Conservation (phyloP, 2,888 invertebrate species). For the Nesidiocoris tenuis region DNA sequence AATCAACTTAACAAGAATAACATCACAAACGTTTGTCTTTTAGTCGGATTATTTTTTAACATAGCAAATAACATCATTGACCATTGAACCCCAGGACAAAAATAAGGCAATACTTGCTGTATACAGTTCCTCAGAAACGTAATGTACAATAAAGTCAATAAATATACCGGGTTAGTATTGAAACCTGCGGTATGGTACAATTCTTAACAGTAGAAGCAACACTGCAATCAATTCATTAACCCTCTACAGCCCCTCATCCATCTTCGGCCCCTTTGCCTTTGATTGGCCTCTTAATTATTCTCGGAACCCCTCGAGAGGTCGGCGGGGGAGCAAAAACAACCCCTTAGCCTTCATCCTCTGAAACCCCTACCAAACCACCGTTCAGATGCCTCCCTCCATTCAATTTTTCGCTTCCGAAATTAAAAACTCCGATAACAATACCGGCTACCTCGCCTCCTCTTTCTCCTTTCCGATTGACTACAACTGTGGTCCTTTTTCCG, state of each 20-base stretch:
- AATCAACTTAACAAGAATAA: too few relatives aligned
- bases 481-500: slow-evolving; percentile 30
- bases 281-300: slow-evolving; percentile 42
- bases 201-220: slow-evolving; percentile 15
- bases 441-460: not conserved
- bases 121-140: too few relatives aligned
- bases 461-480: slow-evolving; percentile 33
- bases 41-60: too few relatives aligned
- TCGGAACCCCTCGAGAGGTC: slow-evolving; percentile 5
- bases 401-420: slow-evolving; percentile 17
- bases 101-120: too few relatives aligned
- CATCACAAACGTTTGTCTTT: too few relatives aligned
- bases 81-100: too few relatives aligned
- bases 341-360: slow-evolving; percentile 28
- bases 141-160: too few relatives aligned
- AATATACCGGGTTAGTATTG: too few relatives aligned
- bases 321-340: slow-evolving; percentile 30
- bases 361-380: slow-evolving; percentile 12
- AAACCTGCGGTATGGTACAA: too few relatives aligned
- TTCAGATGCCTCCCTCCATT: not conserved
- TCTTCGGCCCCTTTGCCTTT: slow-evolving; percentile 15
- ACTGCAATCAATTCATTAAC: slow-evolving; percentile 38
- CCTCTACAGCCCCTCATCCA: not conserved
- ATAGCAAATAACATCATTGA: too few relatives aligned
- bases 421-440: slow-evolving; percentile 40